Evolutionary conservation across 1,140 invertebrate genomes (phyloP), one percentile per base, ranked within the genome.

Genomic region (Saccostrea echinata): DNA sequence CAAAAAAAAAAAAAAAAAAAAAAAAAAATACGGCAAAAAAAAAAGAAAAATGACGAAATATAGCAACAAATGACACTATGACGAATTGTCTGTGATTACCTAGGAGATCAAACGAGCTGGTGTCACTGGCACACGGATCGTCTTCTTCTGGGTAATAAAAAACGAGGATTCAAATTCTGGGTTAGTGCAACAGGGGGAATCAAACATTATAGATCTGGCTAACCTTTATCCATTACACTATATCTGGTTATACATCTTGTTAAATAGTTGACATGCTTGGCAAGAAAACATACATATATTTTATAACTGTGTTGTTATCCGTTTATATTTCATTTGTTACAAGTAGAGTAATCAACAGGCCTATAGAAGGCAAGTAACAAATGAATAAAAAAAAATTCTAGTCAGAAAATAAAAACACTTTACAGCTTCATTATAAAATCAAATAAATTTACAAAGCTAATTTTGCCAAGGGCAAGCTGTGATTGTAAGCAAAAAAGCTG

Each of bases 111-210:
- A 30, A 76, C 27, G 68, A 76, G 27, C 68, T 76, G 68, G 68
- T 76, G 2, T 76, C 68, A 30, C 68, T 76, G 68, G 68, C 68
- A 33, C 68, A 35, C 16, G 68, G 16, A 27, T 76, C 68, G 68
- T 76, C 68, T 33, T 76, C 68, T 76, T 76, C 68, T 76, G 68
- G 68, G 68, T 76, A 76, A 76, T 76, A 76, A 27, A 76, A 76
- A 76, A 76, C 24, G 68, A 33, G 68, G 68, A 76, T 76, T 76
- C 68, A 76, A 30, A 21, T 76, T 27, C 27, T 76, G 68, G 68
- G 68, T 76, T 30, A 76, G 68, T 76, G 68, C 68, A 76, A 61
- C 18, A 6, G 6, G 55, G 68, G 13, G 86, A 0, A 55, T 53
- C 24, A 82, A 18, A 61, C 55, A 61, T 61, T 61, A 61, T 4